Conservation (phyloP, 2,797 vertebrate species). For the Acropternis orthonyx region DNA sequence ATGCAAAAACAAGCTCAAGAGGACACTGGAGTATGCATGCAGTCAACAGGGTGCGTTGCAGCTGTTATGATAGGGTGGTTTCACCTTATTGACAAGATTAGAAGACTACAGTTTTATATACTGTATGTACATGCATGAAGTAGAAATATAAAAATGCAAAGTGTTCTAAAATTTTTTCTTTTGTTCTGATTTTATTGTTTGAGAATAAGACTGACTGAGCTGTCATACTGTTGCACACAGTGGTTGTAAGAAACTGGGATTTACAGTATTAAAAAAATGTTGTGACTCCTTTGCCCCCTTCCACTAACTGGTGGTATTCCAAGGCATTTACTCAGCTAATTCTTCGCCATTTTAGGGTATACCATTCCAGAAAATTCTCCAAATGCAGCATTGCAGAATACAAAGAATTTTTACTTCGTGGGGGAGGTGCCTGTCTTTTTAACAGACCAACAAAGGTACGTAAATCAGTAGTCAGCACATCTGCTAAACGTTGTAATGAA, state of each 20-base stretch:
- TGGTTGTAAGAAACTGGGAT: slow-evolving; percentile 48
- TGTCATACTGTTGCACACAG: background rate
- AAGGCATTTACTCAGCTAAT: slow-evolving; percentile 23
- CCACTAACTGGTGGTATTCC: background rate
- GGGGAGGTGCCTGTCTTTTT: slow-evolving; percentile 95
- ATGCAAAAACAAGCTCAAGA: background rate
- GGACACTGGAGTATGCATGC: background rate
- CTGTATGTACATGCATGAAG: background rate
- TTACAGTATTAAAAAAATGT: slow-evolving; percentile 4
- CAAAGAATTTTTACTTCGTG: slow-evolving; percentile 93
- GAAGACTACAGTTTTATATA: background rate
- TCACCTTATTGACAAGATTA: background rate
- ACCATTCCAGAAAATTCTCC: slow-evolving; percentile 91
- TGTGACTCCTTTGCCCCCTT: slow-evolving; percentile 12
- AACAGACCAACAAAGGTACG: slow-evolving; percentile 94
- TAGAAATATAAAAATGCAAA: background rate
- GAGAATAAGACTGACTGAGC: background rate
- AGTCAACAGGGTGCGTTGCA: background rate
- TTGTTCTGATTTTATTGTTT: background rate
- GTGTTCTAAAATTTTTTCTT: background rate
- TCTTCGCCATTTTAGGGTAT: slow-evolving; percentile 82
- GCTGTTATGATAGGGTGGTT: background rate
- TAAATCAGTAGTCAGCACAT: background rate
- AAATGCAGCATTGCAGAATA: slow-evolving; percentile 97
- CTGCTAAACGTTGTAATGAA: background rate